Evolutionary conservation across 2,888 invertebrate genomes (phyloP), one percentile per base, ranked within the genome.

Genomic region (Spisula solida): DNA sequence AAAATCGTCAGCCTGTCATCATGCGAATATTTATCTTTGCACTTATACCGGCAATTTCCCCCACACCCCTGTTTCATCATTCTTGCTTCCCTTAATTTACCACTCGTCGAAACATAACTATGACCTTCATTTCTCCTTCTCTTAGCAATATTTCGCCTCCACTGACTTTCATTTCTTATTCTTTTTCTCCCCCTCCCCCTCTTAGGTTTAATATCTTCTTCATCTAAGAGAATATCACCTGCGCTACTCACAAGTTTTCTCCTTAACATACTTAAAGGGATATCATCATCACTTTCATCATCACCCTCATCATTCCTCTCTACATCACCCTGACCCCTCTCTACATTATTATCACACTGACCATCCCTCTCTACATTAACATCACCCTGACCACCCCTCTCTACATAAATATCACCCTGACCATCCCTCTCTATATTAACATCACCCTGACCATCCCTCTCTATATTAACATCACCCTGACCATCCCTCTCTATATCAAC

Each of bases 81-180:
- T 82, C 82, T 12, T 55, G n/a, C 31, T 79, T 79, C 2, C 87
- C 87, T 60, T 75, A 20, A n/a, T n/a, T n/a, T n/a, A n/a, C n/a
- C n/a, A n/a, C n/a, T n/a, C n/a, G n/a, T n/a, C n/a, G n/a, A n/a
- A n/a, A n/a, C 78, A 78, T 87, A 56, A 55, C 12, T n/a, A n/a
- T n/a, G n/a, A n/a, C n/a, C n/a, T n/a, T n/a, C n/a, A n/a, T n/a
- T n/a, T n/a, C n/a, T n/a, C n/a, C 55, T 1, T 1, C 83, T 29
- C 34, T 87, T 87, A 41, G 82, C 55, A 14, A 87, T 34, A 82
- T 82, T 82, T 29, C 82, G 29, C 34, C 78, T 87, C 87, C 87
- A 87, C 1, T 55, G 18, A 16, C 25, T 34, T 0, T 16, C n/a
- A 87, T 82, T 66, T 29, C 82, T 34, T 10, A 29, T 82, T 34